phyloP scores from a whole-genome alignment of 1,140 invertebrate species.

The Cataglyphis hispanica region DNA sequence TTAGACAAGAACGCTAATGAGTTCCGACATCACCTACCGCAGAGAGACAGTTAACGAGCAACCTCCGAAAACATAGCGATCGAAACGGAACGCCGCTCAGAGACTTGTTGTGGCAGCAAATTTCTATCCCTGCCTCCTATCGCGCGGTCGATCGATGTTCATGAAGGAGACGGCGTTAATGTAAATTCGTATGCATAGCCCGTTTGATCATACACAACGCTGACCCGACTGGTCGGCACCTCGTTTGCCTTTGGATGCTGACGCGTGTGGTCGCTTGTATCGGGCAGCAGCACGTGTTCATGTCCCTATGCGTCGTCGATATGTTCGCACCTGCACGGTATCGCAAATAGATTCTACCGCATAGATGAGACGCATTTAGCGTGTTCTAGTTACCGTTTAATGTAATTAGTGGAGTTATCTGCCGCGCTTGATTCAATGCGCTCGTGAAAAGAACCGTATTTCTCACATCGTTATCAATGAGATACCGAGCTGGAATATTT shows the following conservation, averaged over 20 bases:
- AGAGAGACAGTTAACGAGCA: constrained; percentile 30
- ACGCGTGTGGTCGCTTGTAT: constrained; percentile 29
- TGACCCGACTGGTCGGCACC: constrained; percentile 53
- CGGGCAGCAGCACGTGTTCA: background rate
- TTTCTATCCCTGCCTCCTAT: constrained; percentile 3
- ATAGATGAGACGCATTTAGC: constrained; percentile 49
- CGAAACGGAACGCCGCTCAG: constrained; percentile 20
- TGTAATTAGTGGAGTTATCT: constrained; percentile 73
- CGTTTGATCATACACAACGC: constrained; percentile 57
- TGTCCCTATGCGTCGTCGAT: constrained; percentile 5
- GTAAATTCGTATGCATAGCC: constrained; percentile 51
- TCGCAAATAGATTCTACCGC: constrained; percentile 45
- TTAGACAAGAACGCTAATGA: constrained; percentile 38
- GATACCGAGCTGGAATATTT: background rate
- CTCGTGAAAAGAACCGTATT: constrained; percentile 63
- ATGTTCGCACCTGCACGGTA: constrained; percentile 64
- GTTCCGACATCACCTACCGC: constrained; percentile 42
- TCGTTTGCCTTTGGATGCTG: constrained; percentile 61
- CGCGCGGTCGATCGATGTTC: constrained; percentile 41
- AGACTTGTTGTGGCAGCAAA: constrained; percentile 22
- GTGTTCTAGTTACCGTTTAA: constrained; percentile 73
- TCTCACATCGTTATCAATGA: constrained; percentile 63
- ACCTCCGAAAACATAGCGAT: constrained; percentile 23
- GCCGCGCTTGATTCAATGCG: constrained; percentile 5
- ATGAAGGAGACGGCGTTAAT: constrained; percentile 56